Conservation (phyloP, 2,888 invertebrate species). For the Amaurobius ferox region DNA sequence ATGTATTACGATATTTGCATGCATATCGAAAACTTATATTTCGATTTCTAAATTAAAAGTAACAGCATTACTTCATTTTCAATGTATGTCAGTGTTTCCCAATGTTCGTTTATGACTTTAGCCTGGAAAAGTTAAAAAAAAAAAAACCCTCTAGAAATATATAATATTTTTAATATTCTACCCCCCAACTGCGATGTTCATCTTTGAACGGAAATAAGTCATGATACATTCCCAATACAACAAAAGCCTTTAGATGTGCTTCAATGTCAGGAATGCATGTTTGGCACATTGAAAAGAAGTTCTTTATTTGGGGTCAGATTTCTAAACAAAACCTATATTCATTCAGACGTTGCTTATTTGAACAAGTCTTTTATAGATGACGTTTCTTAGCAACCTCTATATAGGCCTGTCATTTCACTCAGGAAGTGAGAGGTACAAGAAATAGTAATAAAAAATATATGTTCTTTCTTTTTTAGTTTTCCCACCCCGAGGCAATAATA, state of each 20-base stretch:
- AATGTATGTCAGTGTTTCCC: too few relatives aligned
- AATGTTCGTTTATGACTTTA: too few relatives aligned
- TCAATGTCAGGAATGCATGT: neutral
- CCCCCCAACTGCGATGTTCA: too few relatives aligned
- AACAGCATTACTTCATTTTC: too few relatives aligned
- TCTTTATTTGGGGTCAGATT: neutral
- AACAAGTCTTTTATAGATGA: slow-evolving; percentile 3
- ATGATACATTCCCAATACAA: neutral
- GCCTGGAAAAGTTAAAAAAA: too few relatives aligned
- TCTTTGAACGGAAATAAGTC: neutral
- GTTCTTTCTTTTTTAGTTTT: neutral
- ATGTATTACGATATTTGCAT: too few relatives aligned
- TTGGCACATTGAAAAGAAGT: neutral
- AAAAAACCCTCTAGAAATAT: too few relatives aligned
- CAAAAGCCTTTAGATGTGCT: neutral
- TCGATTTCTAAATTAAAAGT: too few relatives aligned
- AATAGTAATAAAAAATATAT: neutral
- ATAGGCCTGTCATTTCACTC: neutral
- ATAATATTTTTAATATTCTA: too few relatives aligned
- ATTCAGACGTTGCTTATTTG: slow-evolving; percentile 8
- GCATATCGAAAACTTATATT: too few relatives aligned
- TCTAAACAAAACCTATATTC: neutral
- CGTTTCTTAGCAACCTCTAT: neutral
- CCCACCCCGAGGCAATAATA: slow-evolving; percentile 6
- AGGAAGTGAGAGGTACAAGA: neutral